Evolutionary conservation across 2,113 vertebrate species (phyloP), one percentile per base, ranked within the genome.

Genomic region (Nibea coibor): DNA sequence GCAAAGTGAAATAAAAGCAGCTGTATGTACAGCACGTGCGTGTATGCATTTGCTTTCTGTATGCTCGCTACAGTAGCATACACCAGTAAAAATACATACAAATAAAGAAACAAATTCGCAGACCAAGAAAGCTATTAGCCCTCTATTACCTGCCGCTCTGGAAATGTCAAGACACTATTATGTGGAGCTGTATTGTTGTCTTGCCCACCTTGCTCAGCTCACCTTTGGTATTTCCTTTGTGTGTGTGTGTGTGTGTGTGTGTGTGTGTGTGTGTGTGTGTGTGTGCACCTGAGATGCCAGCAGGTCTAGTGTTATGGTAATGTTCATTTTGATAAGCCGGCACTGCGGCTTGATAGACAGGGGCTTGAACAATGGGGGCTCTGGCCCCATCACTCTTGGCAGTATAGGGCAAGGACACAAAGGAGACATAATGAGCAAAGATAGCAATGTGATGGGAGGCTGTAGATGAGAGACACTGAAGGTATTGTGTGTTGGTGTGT

Each of bases 381-480:
- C 68, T 56, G 78, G 83, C 82, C 86, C 67, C 79, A 50, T 79
- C 67, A 39, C 78, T 91, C 85, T 62, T 76, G 87, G 87, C 90
- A 78, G 86, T 31, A 76, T 31, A 76, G 76, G 86, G 82, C 75
- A 77, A 78, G 75, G 62, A 89, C 84, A 92, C 88, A 92, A 91
- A 90, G 81, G 68, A 90, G 72, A 84, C 81, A 83, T 90, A 91
- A 92, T 92, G 91, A 91, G 87, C 67, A 75, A 67, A 90, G 90
- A 92, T 91, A 85, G 72, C 66, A 79, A 87, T 88, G 88, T 92
- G 79, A 84, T 50, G 72, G 71, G 51, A 70, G 74, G 75, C 75
- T 83, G 78, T 68, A 79, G 85, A 87, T 86, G 85, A 82, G 66
- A 78, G 69, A 63, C 45, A 64, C 80, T 69, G 62, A 70, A 72